These are phyloP conservation scores for Drosophila biarmipes DNA, from an alignment of 1,140 invertebrate genomes.

Conservation along the genomic window DNA sequence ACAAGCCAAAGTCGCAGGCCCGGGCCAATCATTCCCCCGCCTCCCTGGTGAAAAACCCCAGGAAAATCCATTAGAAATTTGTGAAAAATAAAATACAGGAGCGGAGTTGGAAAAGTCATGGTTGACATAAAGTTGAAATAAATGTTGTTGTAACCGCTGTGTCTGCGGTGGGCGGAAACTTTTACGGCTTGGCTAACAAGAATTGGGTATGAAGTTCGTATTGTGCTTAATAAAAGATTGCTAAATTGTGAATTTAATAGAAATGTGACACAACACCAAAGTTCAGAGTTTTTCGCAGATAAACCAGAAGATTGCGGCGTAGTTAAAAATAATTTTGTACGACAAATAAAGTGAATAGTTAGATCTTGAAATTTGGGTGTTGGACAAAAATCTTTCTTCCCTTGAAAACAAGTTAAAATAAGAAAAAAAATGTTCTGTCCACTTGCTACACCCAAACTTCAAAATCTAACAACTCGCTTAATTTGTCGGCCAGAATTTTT, in stretches of 20 bases:
- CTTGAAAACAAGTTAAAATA: too few relatives aligned
- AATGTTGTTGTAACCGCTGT: conserved; percentile 42
- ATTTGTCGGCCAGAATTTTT: too few relatives aligned
- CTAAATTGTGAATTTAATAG: conserved; percentile 5
- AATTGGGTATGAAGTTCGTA: conserved; percentile 20
- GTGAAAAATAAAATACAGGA: conserved; percentile 11
- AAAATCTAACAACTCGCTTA: too few relatives aligned
- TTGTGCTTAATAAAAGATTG: conserved; percentile 25
- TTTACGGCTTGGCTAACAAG: conserved; percentile 32
- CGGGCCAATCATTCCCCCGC: conserved; percentile 3
- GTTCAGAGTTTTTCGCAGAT: neutral
- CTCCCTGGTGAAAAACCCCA: neutral
- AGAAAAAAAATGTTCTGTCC: too few relatives aligned
- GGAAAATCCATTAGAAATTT: conserved; percentile 55
- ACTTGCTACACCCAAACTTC: too few relatives aligned
- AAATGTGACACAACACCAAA: conserved; percentile 9
- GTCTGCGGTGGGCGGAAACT: conserved; percentile 26
- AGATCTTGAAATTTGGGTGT: too few relatives aligned
- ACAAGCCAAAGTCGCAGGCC: conserved; percentile 36
- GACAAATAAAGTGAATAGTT: too few relatives aligned
- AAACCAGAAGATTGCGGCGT: too few relatives aligned
- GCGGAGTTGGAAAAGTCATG: conserved; percentile 23
- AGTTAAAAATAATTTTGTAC: too few relatives aligned
- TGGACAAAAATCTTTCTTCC: too few relatives aligned
- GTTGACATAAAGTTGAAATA: conserved; percentile 48